Evolutionary conservation across 1,140 invertebrate genomes (phyloP).

Genomic region (Rhyzopertha dominica): DNA sequence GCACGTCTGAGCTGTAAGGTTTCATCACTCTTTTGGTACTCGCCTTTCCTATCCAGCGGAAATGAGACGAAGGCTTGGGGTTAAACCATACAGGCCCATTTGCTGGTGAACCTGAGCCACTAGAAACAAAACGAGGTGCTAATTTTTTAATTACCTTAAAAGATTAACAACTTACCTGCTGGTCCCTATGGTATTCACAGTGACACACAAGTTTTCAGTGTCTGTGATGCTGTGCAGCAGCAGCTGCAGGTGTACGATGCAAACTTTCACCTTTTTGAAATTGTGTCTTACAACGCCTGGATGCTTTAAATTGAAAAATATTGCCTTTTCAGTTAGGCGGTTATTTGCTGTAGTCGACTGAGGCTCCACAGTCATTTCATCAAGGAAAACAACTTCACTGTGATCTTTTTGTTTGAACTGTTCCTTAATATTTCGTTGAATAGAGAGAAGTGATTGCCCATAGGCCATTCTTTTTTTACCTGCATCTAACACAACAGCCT

Average conservation of each 20-base stretch:
- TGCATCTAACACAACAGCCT: slow-evolving; percentile 44
- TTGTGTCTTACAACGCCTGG: slow-evolving; percentile 49
- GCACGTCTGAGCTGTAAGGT: slow-evolving; percentile 33
- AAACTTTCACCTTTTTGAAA: slow-evolving; percentile 49
- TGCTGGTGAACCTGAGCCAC: slow-evolving; percentile 4
- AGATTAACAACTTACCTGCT: slow-evolving; percentile 15
- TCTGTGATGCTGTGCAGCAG: slow-evolving; percentile 44
- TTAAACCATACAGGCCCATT: slow-evolving; percentile 25
- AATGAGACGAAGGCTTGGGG: slow-evolving; percentile 35
- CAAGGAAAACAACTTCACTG: slow-evolving; percentile 13
- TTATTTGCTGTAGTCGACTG: no score
- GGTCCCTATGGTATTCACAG: slow-evolving; percentile 34
- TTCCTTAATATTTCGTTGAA: slow-evolving; percentile 26
- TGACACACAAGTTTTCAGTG: slow-evolving; percentile 26
- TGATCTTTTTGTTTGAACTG: slow-evolving; percentile 16
- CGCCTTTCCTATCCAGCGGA: slow-evolving; percentile 38
- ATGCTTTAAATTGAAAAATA: slow-evolving; percentile 51
- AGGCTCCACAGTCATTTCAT: no score
- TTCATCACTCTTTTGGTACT: slow-evolving; percentile 29
- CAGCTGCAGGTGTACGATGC: slow-evolving; percentile 51
- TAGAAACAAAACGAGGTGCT: slow-evolving; percentile 19
- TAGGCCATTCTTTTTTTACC: slow-evolving; percentile 42
- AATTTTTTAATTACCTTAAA: slow-evolving; percentile 3
- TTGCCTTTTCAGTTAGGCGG: slow-evolving; percentile 38
- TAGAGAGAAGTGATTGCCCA: slow-evolving; percentile 50